Conservation (phyloP, 2,888 invertebrate species). For the Gryllus longicercus region DNA sequence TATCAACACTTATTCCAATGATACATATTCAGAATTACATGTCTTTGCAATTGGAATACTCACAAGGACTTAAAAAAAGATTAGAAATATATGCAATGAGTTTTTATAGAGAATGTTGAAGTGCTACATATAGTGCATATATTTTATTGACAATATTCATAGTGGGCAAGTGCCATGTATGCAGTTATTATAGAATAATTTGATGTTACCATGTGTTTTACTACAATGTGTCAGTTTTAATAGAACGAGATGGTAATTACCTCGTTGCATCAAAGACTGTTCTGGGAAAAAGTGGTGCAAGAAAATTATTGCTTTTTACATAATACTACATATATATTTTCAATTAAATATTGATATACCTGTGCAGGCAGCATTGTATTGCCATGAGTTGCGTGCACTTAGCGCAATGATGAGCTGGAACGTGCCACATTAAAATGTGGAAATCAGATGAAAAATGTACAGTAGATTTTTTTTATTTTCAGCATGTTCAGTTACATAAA, state of each 20-base stretch:
- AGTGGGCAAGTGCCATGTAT: no score
- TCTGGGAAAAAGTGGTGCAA: neutral
- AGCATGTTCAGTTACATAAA: neutral
- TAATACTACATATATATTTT: neutral
- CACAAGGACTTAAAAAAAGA: no score
- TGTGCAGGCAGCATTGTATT: neutral
- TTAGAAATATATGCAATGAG: neutral
- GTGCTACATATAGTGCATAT: no score
- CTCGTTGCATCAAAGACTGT: neutral
- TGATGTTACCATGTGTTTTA: neutral
- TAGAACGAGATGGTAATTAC: neutral
- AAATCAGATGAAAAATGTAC: no score
- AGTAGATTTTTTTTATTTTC: no score
- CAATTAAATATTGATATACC: neutral
- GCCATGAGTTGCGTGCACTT: neutral
- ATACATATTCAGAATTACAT: neutral
- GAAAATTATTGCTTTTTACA: neutral
- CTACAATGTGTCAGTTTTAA: neutral
- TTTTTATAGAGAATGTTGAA: neutral
- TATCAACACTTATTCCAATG: no score
- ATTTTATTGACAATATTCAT: no score
- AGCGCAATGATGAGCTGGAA: neutral
- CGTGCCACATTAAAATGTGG: no score
- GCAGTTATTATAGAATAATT: neutral
- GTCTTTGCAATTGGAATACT: neutral